Percentiles rank a stretch among this genome's conserved stretches.
phyloP scores from a whole-genome alignment of 2,113 vertebrate genomes.

The Entelurus aequoreus region DNA sequence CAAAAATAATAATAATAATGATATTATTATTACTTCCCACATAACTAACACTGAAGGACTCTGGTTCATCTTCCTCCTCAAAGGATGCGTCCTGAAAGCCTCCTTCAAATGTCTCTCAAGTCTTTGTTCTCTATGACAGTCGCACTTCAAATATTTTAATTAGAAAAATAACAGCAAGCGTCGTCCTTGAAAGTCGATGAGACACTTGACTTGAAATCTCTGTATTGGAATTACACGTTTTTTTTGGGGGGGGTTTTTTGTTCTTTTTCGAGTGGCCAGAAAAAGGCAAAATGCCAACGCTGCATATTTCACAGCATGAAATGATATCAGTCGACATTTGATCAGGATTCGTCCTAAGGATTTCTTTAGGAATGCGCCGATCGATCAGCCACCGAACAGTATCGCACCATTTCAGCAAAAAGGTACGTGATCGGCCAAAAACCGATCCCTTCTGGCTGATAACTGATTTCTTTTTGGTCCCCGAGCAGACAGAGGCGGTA shows the following conservation, averaged over 20 bases:
- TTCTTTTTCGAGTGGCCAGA: conserved; percentile 25
- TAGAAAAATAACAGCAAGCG: conserved; percentile 22
- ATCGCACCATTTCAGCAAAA: too few species aligned
- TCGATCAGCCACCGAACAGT: too few species aligned
- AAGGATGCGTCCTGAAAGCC: conserved; percentile 10
- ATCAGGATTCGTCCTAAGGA: conserved; percentile 46
- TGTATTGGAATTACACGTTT: background rate
- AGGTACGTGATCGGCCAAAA: too few species aligned
- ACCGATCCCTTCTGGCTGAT: too few species aligned
- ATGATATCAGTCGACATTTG: conserved; percentile 56
- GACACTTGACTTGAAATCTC: conserved; percentile 20
- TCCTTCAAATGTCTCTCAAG: conserved; percentile 14
- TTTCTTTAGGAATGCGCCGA: conserved; percentile 10
- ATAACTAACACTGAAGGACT: conserved; percentile 21
- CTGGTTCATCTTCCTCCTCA: conserved; percentile 5
- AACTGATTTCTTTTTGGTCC: too few species aligned
- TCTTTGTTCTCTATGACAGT: conserved; percentile 25
- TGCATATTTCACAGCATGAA: conserved; percentile 47
- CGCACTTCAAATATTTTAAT: conserved; percentile 13
- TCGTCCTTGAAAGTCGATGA: conserved; percentile 30
- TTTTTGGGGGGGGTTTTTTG: background rate
- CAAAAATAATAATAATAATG: too few species aligned
- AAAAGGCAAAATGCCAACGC: conserved; percentile 34
- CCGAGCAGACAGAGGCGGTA: too few species aligned
- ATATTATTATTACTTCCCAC: too few species aligned